A percentile compares a stretch with the other conserved stretches of the same genome.
Conservation (phyloP, 2,797 vertebrate genomes). For the Ptychobarbus kaznakovi region DNA sequence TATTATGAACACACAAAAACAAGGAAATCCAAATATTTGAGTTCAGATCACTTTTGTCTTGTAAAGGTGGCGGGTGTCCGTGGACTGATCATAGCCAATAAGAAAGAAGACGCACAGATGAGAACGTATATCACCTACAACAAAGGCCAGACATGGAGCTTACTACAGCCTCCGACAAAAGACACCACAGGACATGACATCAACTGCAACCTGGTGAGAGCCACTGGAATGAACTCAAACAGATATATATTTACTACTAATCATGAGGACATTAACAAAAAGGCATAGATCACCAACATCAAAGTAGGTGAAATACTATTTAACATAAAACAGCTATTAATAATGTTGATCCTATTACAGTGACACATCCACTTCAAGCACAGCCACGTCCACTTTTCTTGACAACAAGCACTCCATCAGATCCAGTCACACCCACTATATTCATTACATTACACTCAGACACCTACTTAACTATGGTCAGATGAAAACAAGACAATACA, state of each 20-base stretch:
- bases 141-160: conserved; percentile 93
- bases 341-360: not conserved
- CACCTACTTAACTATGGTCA: not conserved
- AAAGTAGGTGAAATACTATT: not conserved
- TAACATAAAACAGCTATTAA: not conserved
- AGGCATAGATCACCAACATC: not conserved
- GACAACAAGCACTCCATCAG: not conserved
- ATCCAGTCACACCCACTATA: not conserved
- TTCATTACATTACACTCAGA: not conserved
- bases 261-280: not conserved
- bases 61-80: conserved; percentile 93
- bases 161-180: conserved; percentile 85
- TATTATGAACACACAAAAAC: not conserved
- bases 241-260: not conserved
- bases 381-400: not conserved
- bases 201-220: conserved; percentile 84
- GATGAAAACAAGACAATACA: not conserved
- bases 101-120: conserved; percentile 87
- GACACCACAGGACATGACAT: conserved; percentile 85
- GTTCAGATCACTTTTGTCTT: not conserved
- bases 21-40: not conserved
- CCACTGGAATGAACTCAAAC: not conserved
- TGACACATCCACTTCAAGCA: not conserved
- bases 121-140: conserved; percentile 97
- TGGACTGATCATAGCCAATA: conserved; percentile 95